Evolutionary conservation across 2,797 vertebrate genomes (phyloP), one percentile per base, ranked within the genome.

Genomic region (Pogoniulus pusillus): DNA sequence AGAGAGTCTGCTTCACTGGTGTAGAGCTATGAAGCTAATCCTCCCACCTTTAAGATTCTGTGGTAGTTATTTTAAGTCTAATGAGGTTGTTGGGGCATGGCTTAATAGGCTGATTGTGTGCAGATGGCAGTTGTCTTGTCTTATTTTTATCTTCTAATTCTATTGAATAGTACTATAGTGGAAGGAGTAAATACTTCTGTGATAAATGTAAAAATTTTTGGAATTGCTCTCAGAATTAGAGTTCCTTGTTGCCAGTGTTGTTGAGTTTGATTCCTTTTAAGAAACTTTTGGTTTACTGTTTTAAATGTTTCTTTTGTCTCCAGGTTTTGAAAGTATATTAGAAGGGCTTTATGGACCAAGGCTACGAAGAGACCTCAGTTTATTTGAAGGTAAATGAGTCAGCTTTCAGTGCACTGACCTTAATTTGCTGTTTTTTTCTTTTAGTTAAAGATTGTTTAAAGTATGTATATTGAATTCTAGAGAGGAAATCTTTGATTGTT

Each of bases 271-370:
- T 64, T 88, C 84, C 15, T 54, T 85, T 60, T 55, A 32, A 78
- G 35, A 80, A 75, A 85, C 51, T 47, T 81, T 29, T 82, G 9
- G 93, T 90, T 89, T 91, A 93, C 65, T 74, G 3, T 89, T 93
- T 82, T 81, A 93, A 93, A 93, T 92, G 91, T 96, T 95, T 95
- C 90, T 96, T 95, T 85, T 96, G 77, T 89, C 96, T 97, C 80
- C 97, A 99, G 99, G 99, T 95, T 99, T 99, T 98, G 99, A 99
- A 98, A 99, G 98, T 97, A 99, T 99, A 97, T 98, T 99, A 98
- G 98, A 99, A 98, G 99, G 99, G 97, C 98, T 99, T 97, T 99
- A 99, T 98, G 99, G 99, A 97, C 98, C 98, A 95, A 97, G 98
- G 97, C 98, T 99, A 97, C 97, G 98, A 97, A 98, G 98, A 98